Conservation (phyloP, 2,797 vertebrate genomes). For the Morelia viridis region DNA sequence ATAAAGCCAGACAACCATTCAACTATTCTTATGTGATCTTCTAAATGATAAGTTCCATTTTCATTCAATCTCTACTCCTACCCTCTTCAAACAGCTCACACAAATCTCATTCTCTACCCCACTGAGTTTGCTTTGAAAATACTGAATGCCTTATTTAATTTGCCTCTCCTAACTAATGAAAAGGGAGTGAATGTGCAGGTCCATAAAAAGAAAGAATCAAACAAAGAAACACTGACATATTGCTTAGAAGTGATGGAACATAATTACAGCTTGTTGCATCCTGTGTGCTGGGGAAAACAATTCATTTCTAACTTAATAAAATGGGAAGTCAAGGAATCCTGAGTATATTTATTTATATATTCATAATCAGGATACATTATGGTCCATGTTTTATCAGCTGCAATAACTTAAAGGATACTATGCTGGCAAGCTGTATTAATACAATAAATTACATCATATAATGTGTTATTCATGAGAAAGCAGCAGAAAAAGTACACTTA, state of each 20-base stretch:
- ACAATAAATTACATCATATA: constrained; percentile 46
- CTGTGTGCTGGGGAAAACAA: constrained; percentile 26
- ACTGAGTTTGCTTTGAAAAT: constrained; percentile 23
- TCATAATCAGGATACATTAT: constrained; percentile 1
- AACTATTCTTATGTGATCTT: not conserved
- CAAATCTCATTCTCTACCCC: not conserved
- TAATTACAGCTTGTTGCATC: constrained; percentile 25
- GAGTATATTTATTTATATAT: not conserved
- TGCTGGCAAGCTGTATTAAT: constrained; percentile 28
- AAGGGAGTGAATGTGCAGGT: constrained; percentile 20
- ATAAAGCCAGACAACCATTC: constrained; percentile 9
- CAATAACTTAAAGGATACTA: constrained; percentile 17
- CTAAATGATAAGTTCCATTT: constrained; percentile 28
- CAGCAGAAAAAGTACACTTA: constrained; percentile 26
- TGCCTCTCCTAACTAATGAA: constrained; percentile 17
- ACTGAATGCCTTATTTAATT: constrained; percentile 10
- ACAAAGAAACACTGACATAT: constrained; percentile 5
- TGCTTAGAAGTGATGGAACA: constrained; percentile 19
- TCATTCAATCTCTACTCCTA: not conserved
- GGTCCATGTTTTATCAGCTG: constrained; percentile 35
- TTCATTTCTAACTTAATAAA: constrained; percentile 44
- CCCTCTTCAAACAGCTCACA: constrained; percentile 4
- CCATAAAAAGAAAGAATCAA: constrained; percentile 10
- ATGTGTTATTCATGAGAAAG: constrained; percentile 32
- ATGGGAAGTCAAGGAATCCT: constrained; percentile 22